Conservation (phyloP, 92 coral and sea anemone species). For the Micromussa lordhowensis region DNA sequence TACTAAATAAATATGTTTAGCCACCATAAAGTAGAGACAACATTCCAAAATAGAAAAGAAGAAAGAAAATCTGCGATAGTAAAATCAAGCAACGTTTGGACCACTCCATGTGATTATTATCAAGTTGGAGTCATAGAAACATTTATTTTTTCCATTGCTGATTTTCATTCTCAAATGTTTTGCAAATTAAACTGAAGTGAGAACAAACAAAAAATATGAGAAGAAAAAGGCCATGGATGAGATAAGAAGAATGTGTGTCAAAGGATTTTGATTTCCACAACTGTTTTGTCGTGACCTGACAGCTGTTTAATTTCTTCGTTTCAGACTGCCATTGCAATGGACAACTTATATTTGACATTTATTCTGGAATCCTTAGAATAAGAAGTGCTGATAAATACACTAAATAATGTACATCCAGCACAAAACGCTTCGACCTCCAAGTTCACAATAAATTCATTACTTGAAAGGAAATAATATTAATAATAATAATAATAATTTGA, state of each 20-base stretch:
- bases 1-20: too few species aligned
- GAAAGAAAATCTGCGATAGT: too few species aligned
- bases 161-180: too few species aligned
- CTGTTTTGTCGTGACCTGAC: conserved; percentile 24
- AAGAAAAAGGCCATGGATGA: background rate
- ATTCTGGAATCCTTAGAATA: conserved; percentile 85
- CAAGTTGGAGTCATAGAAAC: too few species aligned
- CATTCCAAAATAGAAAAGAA: too few species aligned
- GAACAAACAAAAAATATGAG: background rate
- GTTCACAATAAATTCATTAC: conserved; percentile 81
- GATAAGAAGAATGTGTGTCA: background rate
- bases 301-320: conserved; percentile 39
- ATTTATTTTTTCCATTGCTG: too few species aligned
- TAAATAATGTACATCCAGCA: conserved; percentile 90
- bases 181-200: background rate
- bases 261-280: background rate
- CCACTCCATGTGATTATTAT: too few species aligned
- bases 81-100: too few species aligned
- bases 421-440: conserved; percentile 83
- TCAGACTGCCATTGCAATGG: conserved; percentile 40
- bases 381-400: conserved; percentile 98
- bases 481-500: conserved; percentile 56
- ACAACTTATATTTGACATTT: conserved; percentile 62
- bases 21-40: too few species aligned
- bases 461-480: conserved; percentile 72